A percentile compares a stretch with the other conserved stretches of the same genome.
phyloP scores from a whole-genome alignment of 2,888 invertebrate genomes.

The Thymelicus acteon region DNA sequence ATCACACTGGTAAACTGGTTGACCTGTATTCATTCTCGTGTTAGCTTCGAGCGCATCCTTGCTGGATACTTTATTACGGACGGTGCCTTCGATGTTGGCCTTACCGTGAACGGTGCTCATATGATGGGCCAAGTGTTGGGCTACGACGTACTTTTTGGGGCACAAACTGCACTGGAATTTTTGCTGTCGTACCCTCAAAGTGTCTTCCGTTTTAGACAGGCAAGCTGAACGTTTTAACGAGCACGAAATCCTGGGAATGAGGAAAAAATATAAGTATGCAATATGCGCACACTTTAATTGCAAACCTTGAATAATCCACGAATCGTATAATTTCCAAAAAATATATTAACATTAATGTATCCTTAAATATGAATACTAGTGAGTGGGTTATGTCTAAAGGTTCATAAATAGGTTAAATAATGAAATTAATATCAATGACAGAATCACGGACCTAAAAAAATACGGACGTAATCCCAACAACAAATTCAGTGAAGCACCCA shows the following conservation, averaged over 20 bases:
- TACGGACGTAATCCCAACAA: no score
- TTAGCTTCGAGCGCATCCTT: constrained; percentile 49
- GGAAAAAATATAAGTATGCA: no score
- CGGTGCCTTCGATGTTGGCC: constrained; percentile 42
- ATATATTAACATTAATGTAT: no score
- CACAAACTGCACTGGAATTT: constrained; percentile 54
- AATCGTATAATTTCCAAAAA: no score
- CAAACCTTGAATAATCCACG: no score
- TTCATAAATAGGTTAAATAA: no score
- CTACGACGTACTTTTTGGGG: constrained; percentile 46
- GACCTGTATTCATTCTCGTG: constrained; percentile 48
- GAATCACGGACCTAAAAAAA: no score
- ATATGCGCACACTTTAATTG: no score
- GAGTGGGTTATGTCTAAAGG: no score
- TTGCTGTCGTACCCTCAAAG: constrained; percentile 33
- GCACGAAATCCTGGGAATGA: constrained; percentile 7
- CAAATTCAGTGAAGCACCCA: no score
- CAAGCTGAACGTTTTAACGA: constrained; percentile 44
- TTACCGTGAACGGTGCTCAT: constrained; percentile 45
- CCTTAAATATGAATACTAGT: no score
- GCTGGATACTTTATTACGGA: constrained; percentile 51
- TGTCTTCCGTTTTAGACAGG: constrained; percentile 41
- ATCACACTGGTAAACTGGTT: constrained; percentile 49
- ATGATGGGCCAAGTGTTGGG: constrained; percentile 49
- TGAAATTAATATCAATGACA: no score